Evolutionary conservation across 2,113 vertebrate species (phyloP).

Genomic region (Chrysochloris asiatica): DNA sequence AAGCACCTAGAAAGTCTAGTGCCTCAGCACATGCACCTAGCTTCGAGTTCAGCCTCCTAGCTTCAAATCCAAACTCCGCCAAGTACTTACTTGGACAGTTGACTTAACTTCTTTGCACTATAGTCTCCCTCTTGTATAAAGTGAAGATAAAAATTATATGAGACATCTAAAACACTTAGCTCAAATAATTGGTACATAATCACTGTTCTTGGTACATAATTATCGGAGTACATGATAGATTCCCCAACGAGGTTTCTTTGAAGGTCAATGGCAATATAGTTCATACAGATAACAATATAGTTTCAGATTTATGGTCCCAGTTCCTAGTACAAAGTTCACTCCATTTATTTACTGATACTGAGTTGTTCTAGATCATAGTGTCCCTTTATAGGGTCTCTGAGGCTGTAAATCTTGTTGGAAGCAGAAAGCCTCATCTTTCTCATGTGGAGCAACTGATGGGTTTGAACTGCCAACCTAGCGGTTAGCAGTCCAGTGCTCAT

Average conservation of each 20-base stretch:
- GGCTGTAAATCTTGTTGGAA: no score
- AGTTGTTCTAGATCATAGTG: no score
- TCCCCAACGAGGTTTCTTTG: not conserved
- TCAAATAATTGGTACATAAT: not conserved
- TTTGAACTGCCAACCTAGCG: no score
- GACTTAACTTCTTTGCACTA: not conserved
- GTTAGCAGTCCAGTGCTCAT: no score
- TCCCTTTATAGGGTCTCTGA: no score
- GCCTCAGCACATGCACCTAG: accelerated
- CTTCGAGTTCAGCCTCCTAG: not conserved
- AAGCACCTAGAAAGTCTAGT: not conserved
- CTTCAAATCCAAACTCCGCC: not conserved
- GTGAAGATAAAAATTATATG: not conserved
- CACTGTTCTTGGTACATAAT: not conserved
- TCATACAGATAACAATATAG: not conserved
- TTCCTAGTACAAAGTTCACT: not conserved
- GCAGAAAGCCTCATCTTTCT: no score
- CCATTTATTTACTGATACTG: not conserved
- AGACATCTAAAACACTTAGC: constrained; percentile 16
- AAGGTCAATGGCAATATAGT: not conserved
- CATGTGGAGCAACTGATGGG: no score
- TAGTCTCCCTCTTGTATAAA: not conserved
- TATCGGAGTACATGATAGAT: not conserved
- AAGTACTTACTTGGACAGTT: not conserved
- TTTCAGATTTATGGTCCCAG: not conserved